phyloP scores from a whole-genome alignment of 1,140 invertebrate species.

The Wasmannia auropunctata region DNA sequence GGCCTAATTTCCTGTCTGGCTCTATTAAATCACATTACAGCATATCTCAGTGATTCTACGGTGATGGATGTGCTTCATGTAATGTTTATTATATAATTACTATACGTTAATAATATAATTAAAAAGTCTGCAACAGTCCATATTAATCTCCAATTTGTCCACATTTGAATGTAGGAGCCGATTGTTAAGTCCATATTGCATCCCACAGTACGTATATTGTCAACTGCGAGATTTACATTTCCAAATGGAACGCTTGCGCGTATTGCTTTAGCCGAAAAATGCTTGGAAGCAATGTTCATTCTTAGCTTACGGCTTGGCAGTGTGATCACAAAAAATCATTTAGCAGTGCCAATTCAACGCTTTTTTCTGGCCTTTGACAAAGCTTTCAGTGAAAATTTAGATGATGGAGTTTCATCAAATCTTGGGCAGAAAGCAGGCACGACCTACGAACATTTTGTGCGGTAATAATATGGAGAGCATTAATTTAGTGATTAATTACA shows the following conservation, averaged over 20 bases:
- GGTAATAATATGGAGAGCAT: slow-evolving; percentile 25
- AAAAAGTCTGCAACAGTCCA: background rate
- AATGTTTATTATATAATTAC: slow-evolving; percentile 60
- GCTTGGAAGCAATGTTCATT: slow-evolving; percentile 92
- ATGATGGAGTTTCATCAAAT: background rate
- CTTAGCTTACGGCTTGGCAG: slow-evolving; percentile 93
- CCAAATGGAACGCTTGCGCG: slow-evolving; percentile 92
- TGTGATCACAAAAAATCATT: slow-evolving; percentile 92
- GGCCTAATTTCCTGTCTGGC: slow-evolving; percentile 94
- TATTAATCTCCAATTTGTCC: background rate
- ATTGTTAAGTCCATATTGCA: slow-evolving; percentile 92
- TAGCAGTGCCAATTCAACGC: slow-evolving; percentile 88
- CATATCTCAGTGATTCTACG: slow-evolving; percentile 93
- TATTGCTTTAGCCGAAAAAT: slow-evolving; percentile 90
- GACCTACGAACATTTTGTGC: slow-evolving; percentile 17
- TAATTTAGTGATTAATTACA: background rate
- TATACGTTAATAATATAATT: slow-evolving; percentile 17
- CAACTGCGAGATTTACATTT: slow-evolving; percentile 91
- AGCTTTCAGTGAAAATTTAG: slow-evolving; percentile 81
- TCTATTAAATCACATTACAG: slow-evolving; percentile 92
- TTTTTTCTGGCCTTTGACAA: slow-evolving; percentile 96
- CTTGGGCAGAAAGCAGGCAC: slow-evolving; percentile 34
- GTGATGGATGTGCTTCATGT: slow-evolving; percentile 95
- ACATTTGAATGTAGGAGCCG: slow-evolving; percentile 86
- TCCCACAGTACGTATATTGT: slow-evolving; percentile 90